phyloP scores from a whole-genome alignment of 1,140 invertebrate species.

The Drosophila kepulauana region DNA sequence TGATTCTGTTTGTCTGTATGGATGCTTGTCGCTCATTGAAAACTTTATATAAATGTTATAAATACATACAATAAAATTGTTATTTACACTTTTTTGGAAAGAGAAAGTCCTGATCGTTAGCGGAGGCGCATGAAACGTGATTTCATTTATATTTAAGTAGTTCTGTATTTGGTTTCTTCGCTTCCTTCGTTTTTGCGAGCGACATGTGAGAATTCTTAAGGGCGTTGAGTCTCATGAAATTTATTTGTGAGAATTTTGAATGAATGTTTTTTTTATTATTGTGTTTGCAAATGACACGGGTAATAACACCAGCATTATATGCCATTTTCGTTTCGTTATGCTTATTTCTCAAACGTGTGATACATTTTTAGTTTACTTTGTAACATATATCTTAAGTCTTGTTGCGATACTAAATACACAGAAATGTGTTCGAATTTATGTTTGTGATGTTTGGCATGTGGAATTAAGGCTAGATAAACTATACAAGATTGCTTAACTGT shows the following conservation, averaged over 20 bases:
- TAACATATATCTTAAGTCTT: not conserved
- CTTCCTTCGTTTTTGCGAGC: slow-evolving; percentile 43
- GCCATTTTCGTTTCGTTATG: slow-evolving; percentile 61
- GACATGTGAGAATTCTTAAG: slow-evolving; percentile 16
- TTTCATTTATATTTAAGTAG: slow-evolving; percentile 70
- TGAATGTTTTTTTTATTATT: slow-evolving; percentile 40
- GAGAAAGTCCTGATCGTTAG: slow-evolving; percentile 70
- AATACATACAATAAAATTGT: slow-evolving; percentile 77
- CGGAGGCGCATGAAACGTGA: slow-evolving; percentile 54
- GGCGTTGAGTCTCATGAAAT: slow-evolving; percentile 59
- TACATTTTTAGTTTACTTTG: slow-evolving; percentile 52
- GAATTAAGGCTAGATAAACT: slow-evolving; percentile 47
- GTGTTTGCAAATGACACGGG: slow-evolving; percentile 44
- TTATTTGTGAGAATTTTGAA: slow-evolving; percentile 71
- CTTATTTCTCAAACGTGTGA: slow-evolving; percentile 65
- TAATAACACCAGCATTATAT: slow-evolving; percentile 73
- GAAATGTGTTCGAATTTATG: not conserved
- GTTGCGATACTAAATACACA: slow-evolving; percentile 32
- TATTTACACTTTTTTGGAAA: slow-evolving; percentile 81
- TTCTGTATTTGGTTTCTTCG: slow-evolving; percentile 49
- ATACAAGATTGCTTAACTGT: slow-evolving; percentile 35
- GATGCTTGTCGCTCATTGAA: slow-evolving; percentile 44
- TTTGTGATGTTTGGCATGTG: not conserved
- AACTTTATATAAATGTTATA: slow-evolving; percentile 78
- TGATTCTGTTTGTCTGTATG: slow-evolving; percentile 34